phyloP scores from a whole-genome alignment of 2,113 vertebrate genomes.

The Neomonachus schauinslandi region DNA sequence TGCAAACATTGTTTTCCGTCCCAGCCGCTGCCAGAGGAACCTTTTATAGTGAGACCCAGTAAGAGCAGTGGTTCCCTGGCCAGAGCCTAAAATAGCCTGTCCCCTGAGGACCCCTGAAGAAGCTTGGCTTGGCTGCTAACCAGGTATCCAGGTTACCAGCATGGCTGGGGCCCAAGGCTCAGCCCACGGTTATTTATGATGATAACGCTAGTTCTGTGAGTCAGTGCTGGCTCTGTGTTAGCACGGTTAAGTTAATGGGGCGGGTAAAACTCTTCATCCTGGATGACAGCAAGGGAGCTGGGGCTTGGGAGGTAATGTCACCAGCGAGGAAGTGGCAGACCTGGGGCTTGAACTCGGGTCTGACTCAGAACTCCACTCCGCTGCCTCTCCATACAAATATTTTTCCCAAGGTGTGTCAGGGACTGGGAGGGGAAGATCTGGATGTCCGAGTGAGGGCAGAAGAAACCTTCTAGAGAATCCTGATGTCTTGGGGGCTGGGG shows the following conservation, averaged over 20 bases:
- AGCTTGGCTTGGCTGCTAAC: neutral
- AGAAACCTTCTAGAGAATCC: neutral
- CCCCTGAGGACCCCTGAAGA: neutral
- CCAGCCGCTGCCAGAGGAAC: neutral
- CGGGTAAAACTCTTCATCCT: accelerated
- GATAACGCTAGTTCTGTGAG: neutral
- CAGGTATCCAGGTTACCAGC: neutral
- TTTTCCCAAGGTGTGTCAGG: neutral
- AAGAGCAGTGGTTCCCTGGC: neutral
- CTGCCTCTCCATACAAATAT: neutral
- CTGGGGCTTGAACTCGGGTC: neutral
- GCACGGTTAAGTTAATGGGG: no score
- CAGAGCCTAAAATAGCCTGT: slow-evolving; percentile 16
- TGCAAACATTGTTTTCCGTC: neutral
- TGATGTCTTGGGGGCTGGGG: neutral
- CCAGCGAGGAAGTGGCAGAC: neutral
- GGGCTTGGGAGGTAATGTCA: neutral
- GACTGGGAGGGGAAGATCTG: neutral
- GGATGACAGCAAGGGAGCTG: neutral
- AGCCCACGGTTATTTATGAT: neutral
- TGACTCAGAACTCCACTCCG: neutral
- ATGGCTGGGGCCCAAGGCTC: neutral
- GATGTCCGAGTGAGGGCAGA: neutral
- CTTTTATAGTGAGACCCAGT: neutral
- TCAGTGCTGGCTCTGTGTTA: neutral